Conservation (phyloP, 2,797 vertebrate genomes). For the Catamblyrhynchus diadema region DNA sequence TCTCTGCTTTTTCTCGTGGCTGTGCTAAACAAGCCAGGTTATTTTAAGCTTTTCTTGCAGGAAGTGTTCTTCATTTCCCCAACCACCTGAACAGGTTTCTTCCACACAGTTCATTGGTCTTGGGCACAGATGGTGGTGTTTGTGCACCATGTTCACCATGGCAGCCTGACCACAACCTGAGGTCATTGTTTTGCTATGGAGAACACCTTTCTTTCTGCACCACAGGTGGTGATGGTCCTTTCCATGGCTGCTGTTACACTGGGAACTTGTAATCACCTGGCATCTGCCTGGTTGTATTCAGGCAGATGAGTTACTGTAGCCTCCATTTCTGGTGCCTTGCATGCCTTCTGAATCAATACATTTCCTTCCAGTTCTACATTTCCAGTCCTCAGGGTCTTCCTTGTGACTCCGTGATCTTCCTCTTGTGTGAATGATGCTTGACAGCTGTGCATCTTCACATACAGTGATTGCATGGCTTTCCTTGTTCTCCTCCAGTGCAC, state of each 20-base stretch:
- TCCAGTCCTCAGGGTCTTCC: not conserved
- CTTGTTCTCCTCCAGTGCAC: not conserved
- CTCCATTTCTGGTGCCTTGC: not conserved
- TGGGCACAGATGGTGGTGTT: not conserved
- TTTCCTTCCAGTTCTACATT: not conserved
- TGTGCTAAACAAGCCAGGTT: not conserved
- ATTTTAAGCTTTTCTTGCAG: not conserved
- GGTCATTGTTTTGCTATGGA: not conserved
- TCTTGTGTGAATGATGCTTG: not conserved
- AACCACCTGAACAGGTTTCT: not conserved
- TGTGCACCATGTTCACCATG: not conserved
- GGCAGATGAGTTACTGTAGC: not conserved
- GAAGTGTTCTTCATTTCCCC: not conserved
- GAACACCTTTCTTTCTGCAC: not conserved
- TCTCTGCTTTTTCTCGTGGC: not conserved
- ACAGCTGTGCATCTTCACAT: not conserved
- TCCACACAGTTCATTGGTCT: not conserved
- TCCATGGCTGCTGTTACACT: not conserved
- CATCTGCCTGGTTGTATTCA: not conserved
- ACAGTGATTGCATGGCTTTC: not conserved
- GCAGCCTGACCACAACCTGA: not conserved
- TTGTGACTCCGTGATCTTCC: not conserved
- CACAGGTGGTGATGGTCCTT: not conserved
- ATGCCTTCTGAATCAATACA: not conserved
- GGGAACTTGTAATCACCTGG: not conserved